Evolutionary conservation across 2,888 invertebrate genomes (phyloP), one percentile per base, ranked within the genome.

Genomic region (Heliconius ismenius): DNA sequence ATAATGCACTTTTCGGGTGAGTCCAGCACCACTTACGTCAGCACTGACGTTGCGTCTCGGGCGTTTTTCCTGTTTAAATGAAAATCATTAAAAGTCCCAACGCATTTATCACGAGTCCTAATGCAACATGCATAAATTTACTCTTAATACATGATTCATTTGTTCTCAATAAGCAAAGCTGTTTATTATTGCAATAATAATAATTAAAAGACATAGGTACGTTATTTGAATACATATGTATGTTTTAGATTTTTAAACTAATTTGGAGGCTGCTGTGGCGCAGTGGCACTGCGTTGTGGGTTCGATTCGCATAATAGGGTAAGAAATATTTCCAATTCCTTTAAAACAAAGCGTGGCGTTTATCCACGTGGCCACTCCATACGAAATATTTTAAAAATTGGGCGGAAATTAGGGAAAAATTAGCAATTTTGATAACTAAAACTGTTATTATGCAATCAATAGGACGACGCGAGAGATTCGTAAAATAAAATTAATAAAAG

Each of bases 11-110:
- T 64, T 64, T 10, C 32, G 63, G 75, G 18, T 32, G 63, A 62
- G 32, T 62, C 75, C 69, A 62, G 9, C 9, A 10, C 15, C 49
- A 32, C 13, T n/a, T 24, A 74, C 69, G 75, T 75, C 62, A 69
- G 15, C 21, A 1, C n/a, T 26, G 60, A 54, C 69, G 54, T 63
- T 7, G n/a, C 26, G n/a, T 54, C 21, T 36, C 49, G n/a, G 13
- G 18, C 24, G 9, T 21, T 70, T 70, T 75, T 75, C 75, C 75
- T 60, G 62, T 54, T 64, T 62, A 36, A 70, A 70, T 70, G 75
- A 54, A 64, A 64, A 64, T 36, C 43, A 75, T 68, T 65, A 43
- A 60, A 75, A 28, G 62, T 75, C 75, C 68, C 43, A 54, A 72
- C 24, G 24, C 73, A 62, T 73, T 70, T 73, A 73, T 62, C 60